Percentiles rank a stretch among this genome's conserved stretches.
phyloP scores from a whole-genome alignment of 2,113 vertebrate species.

The Dipodomys spectabilis region DNA sequence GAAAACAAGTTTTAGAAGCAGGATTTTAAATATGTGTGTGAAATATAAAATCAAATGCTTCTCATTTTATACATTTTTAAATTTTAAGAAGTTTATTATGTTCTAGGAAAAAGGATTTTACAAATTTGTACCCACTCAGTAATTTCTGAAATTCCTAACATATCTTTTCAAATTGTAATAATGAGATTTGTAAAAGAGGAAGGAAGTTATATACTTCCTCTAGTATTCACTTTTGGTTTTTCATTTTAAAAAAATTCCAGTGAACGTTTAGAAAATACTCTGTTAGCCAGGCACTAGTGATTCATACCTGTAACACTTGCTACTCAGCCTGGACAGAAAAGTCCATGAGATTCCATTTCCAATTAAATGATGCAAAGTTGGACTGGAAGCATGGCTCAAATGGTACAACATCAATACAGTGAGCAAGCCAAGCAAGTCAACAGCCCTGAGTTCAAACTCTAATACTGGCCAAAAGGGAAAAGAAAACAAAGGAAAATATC shows the following conservation, averaged over 20 bases:
- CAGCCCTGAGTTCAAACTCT: no score
- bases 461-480: no score
- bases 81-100: slow-evolving; percentile 18
- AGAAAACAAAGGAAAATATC: no score
- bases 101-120: slow-evolving; percentile 30
- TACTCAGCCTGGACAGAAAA: no score
- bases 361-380: no score
- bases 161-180: slow-evolving; percentile 78
- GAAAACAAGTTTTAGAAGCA: background rate
- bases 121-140: background rate
- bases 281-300: no score
- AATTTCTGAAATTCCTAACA: slow-evolving; percentile 81
- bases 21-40: background rate
- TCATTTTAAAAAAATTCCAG: slow-evolving; percentile 43
- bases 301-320: no score
- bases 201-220: slow-evolving; percentile 83
- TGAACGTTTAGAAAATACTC: background rate
- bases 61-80: slow-evolving; percentile 14
- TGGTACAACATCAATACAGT: no score
- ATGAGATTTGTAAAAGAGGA: slow-evolving; percentile 70
- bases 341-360: no score
- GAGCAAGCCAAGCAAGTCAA: no score
- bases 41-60: background rate
- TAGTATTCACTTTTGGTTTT: slow-evolving; percentile 22
- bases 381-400: no score